Percentiles rank a stretch among this genome's conserved stretches.
Evolutionary conservation across 2,888 invertebrate species (phyloP).

Genomic region (Chironomus riparius): DNA sequence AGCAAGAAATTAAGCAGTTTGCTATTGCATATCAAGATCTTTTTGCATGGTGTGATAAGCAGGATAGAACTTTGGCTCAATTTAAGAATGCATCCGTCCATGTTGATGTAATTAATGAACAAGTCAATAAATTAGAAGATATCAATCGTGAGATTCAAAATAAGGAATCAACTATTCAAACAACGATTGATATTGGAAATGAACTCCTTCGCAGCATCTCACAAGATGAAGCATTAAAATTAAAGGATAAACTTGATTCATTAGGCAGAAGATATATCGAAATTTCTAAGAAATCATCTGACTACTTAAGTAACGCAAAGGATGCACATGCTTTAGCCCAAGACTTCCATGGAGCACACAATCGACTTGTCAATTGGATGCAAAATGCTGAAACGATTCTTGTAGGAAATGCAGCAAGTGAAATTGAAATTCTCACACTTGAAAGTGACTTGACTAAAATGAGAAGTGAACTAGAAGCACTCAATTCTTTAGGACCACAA

Average conservation of each 20-base stretch:
- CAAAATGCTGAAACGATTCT: conserved; percentile 79
- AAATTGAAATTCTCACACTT: conserved; percentile 73
- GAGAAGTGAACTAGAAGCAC: conserved; percentile 76
- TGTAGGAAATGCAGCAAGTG: conserved; percentile 78
- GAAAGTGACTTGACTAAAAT: conserved; percentile 80
- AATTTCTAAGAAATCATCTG: conserved; percentile 71
- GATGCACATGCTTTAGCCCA: conserved; percentile 88
- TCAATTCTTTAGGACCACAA: conserved; percentile 86
- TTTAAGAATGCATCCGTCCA: conserved; percentile 80
- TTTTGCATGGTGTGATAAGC: conserved; percentile 89
- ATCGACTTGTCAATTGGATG: conserved; percentile 86
- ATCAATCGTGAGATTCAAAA: conserved; percentile 83
- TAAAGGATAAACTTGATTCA: conserved; percentile 88
- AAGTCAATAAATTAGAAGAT: conserved; percentile 85
- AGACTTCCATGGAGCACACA: conserved; percentile 86
- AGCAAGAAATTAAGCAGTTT: conserved; percentile 76
- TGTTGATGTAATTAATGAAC: conserved; percentile 80
- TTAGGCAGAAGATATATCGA: conserved; percentile 82
- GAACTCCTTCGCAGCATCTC: conserved; percentile 93
- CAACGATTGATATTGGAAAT: conserved; percentile 82
- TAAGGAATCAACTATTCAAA: conserved; percentile 77
- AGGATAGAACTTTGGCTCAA: conserved; percentile 72
- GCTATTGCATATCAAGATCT: conserved; percentile 87
- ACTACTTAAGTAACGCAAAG: conserved; percentile 71
- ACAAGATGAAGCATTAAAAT: conserved; percentile 84